Base-by-base conservation (phyloP, 2,888 invertebrate species). In the Alcis repandata region DNA sequence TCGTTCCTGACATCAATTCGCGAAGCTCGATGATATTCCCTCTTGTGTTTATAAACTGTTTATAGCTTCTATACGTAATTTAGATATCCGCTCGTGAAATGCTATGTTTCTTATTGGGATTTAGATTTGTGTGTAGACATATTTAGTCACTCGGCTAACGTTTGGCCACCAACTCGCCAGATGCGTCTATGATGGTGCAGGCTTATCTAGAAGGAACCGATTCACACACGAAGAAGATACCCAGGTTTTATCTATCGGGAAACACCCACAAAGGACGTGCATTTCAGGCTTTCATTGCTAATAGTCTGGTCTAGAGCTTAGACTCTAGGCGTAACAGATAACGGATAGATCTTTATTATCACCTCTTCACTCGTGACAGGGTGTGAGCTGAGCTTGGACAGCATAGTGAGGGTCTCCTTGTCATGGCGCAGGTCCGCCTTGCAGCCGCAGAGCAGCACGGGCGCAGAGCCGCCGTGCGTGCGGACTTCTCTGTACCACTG, bases 401-500 rank as follows among this genome's bases (percentile, higher is more conserved):
- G 88, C 81, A 92, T 89, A 58, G 95, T 91, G 71, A 95, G 91
- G 19, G 94, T 94, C 70, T 95, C 94, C 76, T 94, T 94, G 78
- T 95, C 95, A 54, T 94, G 93, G 54, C 95, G 86, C 13, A 95
- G 89, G 84, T 96, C 96, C 0, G 95, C 95, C 77, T 95, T 95
- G 84, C 95, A 95, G 46, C 95, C 96, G 71, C 95, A 95, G 17
- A 96, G 91, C 53, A 96, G 92, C 13, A 95, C 94, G 0, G 95
- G 95, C 0, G 95, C 95, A 0, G 91, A 87, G 0, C 94, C 94
- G 7, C 95, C 95, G 74, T 95, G 95, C 11, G 94, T 94, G 59
- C 95, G 89, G 0, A 96, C 94, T 86, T 95, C 95, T 70, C 94
- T 93, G 83, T 94, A 94, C 95, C 95, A 95, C 95, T 95, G 92